Percentiles rank a stretch among this genome's conserved stretches.
These are phyloP conservation scores for Omphaloscelis lunosa DNA, from an alignment of 2,888 invertebrate species.

Conservation along the genomic window DNA sequence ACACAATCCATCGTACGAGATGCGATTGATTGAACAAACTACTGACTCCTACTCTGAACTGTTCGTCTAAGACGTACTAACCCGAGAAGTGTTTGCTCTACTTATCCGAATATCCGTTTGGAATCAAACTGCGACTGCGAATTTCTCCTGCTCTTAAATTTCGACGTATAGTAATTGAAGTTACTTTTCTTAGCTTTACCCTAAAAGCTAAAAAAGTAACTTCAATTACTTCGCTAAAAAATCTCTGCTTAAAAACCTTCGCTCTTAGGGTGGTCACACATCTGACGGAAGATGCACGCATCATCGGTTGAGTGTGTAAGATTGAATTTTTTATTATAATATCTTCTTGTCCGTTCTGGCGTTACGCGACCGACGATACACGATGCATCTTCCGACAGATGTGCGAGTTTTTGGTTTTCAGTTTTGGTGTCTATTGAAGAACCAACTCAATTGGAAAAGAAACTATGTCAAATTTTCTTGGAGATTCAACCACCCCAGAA, in stretches of 20 bases:
- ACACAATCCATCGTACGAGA: conserved; percentile 74
- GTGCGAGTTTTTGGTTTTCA: neutral
- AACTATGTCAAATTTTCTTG: neutral
- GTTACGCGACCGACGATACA: neutral
- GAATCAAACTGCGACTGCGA: conserved; percentile 65
- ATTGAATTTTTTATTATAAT: neutral
- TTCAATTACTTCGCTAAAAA: no score
- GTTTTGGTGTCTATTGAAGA: neutral
- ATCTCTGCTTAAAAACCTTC: no score
- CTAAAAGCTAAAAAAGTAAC: no score
- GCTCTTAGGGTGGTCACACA: no score
- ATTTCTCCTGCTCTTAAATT: conserved; percentile 54
- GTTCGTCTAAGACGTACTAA: conserved; percentile 73
- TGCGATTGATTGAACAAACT: conserved; percentile 80
- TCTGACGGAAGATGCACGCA: neutral
- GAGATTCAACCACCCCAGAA: neutral
- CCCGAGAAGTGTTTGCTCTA: conserved; percentile 74
- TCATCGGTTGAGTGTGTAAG: neutral
- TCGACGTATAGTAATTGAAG: conserved; percentile 20
- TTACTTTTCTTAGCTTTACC: conserved; percentile 2
- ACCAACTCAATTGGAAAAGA: neutral
- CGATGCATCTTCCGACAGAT: neutral
- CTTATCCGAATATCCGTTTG: conserved; percentile 73
- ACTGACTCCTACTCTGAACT: conserved; percentile 71
- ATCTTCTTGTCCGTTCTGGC: neutral